These are phyloP conservation scores for Tetrax tetrax DNA, from an alignment of 2,113 vertebrate species.

Conservation along the genomic window DNA sequence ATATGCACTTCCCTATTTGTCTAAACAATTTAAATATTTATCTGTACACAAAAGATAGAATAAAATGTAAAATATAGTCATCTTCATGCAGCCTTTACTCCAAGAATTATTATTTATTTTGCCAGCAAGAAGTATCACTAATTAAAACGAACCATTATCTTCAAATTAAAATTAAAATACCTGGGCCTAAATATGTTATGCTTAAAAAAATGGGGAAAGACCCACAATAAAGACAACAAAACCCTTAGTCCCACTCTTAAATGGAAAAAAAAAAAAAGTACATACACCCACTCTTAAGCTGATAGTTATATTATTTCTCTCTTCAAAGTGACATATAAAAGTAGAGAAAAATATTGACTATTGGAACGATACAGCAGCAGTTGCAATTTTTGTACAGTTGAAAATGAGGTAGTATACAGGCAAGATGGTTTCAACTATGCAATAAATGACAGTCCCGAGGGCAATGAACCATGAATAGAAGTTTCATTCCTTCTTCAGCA, in stretches of 20 bases:
- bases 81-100: not conserved
- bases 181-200: not conserved
- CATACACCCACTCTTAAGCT: not conserved
- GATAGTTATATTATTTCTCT: not conserved
- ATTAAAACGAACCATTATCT: not conserved
- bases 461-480: not conserved
- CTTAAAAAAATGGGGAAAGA: no score
- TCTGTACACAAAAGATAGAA: not conserved
- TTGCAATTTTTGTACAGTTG: not conserved
- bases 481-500: not conserved
- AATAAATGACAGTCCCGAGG: not conserved
- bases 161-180: not conserved
- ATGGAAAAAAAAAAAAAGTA: no score
- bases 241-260: no score
- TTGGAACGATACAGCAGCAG: not conserved
- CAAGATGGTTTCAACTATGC: not conserved
- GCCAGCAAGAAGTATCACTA: not conserved
- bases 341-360: not conserved
- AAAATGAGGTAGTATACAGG: not conserved
- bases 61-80: not conserved
- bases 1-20: not conserved
- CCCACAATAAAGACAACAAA: no score
- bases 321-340: not conserved
- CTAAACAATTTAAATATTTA: conserved; percentile 18
- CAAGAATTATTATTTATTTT: not conserved